A percentile compares a stretch with the other conserved stretches of the same genome.
These are phyloP conservation scores for Campopleginae sp. DNA, from an alignment of 2,888 invertebrate genomes.

Conservation along the genomic window DNA sequence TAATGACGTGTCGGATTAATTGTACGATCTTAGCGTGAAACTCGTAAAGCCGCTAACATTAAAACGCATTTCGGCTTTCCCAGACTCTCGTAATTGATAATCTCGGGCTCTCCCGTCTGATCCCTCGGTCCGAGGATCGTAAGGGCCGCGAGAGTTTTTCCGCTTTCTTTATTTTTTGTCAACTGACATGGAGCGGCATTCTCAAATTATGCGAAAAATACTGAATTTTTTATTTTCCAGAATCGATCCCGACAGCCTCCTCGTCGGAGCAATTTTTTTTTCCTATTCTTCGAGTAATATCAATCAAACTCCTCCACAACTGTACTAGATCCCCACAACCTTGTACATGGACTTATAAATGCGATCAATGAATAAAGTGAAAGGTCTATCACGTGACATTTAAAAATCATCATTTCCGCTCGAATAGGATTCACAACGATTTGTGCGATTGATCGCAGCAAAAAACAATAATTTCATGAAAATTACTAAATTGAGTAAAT, in stretches of 20 bases:
- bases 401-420: slow-evolving; percentile 11
- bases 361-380: slow-evolving; percentile 16
- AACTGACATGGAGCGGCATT: too few species aligned
- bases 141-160: slow-evolving; percentile 17
- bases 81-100: slow-evolving; percentile 65
- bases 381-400: slow-evolving; percentile 4
- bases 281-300: neutral
- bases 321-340: neutral
- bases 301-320: neutral
- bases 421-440: slow-evolving; percentile 2
- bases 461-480: neutral
- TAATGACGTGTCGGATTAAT: slow-evolving; percentile 74
- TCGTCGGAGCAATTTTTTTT: neutral
- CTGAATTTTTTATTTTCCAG: too few species aligned
- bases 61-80: slow-evolving; percentile 66
- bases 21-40: slow-evolving; percentile 73
- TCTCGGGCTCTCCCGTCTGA: slow-evolving; percentile 40
- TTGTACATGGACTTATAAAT: neutral
- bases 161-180: neutral
- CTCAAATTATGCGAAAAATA: too few species aligned
- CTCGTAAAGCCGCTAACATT: slow-evolving; percentile 77
- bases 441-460: neutral
- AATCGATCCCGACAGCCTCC: too few species aligned
- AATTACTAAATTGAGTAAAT: too few species aligned
- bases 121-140: slow-evolving; percentile 18